A percentile compares a stretch with the other conserved stretches of the same genome.
phyloP scores from a whole-genome alignment of 2,797 vertebrate species.

The Megaceryle alcyon region DNA sequence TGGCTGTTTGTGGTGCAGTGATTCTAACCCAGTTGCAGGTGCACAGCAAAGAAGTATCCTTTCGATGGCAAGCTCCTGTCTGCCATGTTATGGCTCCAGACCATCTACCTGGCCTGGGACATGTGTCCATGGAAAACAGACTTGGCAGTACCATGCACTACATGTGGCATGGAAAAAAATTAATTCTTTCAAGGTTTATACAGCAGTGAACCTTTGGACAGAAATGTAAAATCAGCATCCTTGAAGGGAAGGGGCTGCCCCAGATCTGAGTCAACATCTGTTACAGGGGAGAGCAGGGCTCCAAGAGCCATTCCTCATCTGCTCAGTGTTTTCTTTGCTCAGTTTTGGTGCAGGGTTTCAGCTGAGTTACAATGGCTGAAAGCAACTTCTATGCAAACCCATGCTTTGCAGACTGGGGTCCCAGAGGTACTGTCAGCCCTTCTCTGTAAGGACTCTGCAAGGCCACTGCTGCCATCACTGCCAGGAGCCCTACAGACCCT shows the following conservation, averaged over 20 bases:
- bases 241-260: background rate
- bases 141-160: background rate
- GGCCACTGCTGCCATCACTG: background rate
- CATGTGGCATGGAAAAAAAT: background rate
- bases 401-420: fast-evolving
- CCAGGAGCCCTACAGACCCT: background rate
- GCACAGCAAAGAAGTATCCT: background rate
- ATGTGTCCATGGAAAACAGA: background rate
- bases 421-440: background rate
- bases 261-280: background rate
- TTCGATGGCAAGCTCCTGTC: background rate
- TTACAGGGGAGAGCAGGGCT: background rate
- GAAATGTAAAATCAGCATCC: background rate
- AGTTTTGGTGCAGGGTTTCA: background rate
- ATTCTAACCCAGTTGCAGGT: background rate
- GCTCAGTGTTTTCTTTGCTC: background rate
- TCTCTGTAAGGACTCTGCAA: fast-evolving
- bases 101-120: background rate
- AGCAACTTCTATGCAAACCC: background rate
- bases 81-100: background rate
- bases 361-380: background rate
- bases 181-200: too few species aligned
- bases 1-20: background rate
- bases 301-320: background rate
- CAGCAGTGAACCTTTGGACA: background rate